Base-by-base conservation (phyloP, 2,888 invertebrate species). In the Sepiola atlantica region DNA sequence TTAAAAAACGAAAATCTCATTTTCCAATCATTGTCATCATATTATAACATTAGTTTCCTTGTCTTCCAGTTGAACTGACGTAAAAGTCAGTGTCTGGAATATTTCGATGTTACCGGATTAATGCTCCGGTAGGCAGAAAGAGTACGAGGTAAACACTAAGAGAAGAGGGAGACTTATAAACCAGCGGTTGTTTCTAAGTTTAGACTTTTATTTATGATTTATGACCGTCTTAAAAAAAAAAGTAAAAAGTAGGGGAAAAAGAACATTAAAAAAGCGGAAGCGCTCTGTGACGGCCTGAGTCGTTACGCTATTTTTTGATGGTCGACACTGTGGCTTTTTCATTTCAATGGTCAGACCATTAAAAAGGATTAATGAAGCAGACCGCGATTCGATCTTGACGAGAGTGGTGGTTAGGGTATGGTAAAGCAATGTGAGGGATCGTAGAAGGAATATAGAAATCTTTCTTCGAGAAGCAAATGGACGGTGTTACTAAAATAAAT, bases 121-220 rank as follows among this genome's bases (percentile, higher is more conserved):
- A 77, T n/a, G n/a, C 16, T 12, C 4, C 0, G n/a, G n/a, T n/a
- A 6, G 32, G 0, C n/a, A 4, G 4, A 28, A 32, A 14, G 12
- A 77, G 14, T n/a, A 32, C 0, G 16, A n/a, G 14, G 10, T n/a
- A 77, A 10, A 32, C 45, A 57, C 14, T 6, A 57, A 21, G 0
- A 57, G 0, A 3, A n/a, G 32, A 16, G 14, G 32, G 32, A 77
- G n/a, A 0, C n/a, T n/a, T 77, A 77, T 77, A 77, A 32, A 77
- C 1, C n/a, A 77, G 1, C 16, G 77, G n/a, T n/a, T 77, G 14
- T n/a, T 32, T 77, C 77, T 21, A n/a, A 77, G 77, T 77, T 77
- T 77, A 77, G 77, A 77, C n/a, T 77, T 77, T 77, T 77, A 77
- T 77, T 32, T 77, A 77, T 77, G 77, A 77, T 77, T 77, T 77